Evolutionary conservation across 2,797 vertebrate species (phyloP).

Genomic region (Schizopygopsis pylzovi): DNA sequence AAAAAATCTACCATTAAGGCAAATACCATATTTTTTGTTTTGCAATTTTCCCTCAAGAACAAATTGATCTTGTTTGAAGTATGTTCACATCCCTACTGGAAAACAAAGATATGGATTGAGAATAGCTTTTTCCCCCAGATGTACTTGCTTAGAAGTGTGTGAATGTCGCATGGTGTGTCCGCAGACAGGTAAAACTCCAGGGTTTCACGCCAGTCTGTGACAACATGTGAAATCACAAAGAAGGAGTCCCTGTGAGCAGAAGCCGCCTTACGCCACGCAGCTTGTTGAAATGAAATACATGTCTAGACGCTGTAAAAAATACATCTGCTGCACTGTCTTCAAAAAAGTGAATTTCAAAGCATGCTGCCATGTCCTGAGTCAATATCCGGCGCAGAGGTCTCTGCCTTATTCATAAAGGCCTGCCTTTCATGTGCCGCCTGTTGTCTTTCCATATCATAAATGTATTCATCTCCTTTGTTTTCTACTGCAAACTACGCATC

Average conservation of each 20-base stretch:
- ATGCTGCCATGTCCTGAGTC: conserved; percentile 81
- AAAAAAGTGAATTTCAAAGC: conserved; percentile 84
- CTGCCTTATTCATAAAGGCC: conserved; percentile 83
- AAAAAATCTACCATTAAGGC: neutral
- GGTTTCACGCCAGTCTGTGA: conserved; percentile 23
- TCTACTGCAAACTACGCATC: conserved; percentile 68
- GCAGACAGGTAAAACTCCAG: neutral
- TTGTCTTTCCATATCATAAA: conserved; percentile 82
- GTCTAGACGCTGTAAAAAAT: conserved; percentile 83
- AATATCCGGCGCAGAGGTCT: conserved; percentile 80
- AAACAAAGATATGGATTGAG: conserved; percentile 1
- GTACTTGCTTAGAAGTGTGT: neutral
- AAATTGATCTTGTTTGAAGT: neutral
- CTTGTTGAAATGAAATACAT: conserved; percentile 82
- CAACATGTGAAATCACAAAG: conserved; percentile 43
- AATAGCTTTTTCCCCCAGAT: neutral
- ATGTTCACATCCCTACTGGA: neutral
- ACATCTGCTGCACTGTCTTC: conserved; percentile 79
- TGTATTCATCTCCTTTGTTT: conserved; percentile 75
- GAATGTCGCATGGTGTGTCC: conserved; percentile 4
- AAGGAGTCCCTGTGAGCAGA: conserved; percentile 41
- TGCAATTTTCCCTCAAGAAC: neutral
- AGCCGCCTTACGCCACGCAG: conserved; percentile 36
- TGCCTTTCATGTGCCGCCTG: conserved; percentile 81
- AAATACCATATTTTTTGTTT: neutral